These are phyloP conservation scores for Diachrysia chrysitis DNA, from an alignment of 2,888 invertebrate species.

Conservation along the genomic window DNA sequence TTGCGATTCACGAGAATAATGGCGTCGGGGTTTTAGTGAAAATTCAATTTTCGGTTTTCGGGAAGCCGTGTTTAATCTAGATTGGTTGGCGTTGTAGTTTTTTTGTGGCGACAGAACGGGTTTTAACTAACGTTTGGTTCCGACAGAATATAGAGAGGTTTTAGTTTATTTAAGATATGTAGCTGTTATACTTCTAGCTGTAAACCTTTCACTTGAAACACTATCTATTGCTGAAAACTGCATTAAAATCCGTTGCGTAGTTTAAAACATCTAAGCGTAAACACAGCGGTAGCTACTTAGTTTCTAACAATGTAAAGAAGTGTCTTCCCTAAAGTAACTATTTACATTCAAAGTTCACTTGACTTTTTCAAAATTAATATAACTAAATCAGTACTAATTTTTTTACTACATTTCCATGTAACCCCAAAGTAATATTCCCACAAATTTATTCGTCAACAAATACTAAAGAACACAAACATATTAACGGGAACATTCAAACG, in stretches of 20 bases:
- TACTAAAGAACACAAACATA: conserved; percentile 23
- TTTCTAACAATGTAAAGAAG: too few species aligned
- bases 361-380: too few species aligned
- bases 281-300: too few species aligned
- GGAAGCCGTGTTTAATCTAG: conserved; percentile 28
- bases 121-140: neutral
- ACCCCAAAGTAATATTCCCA: neutral
- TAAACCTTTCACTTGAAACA: too few species aligned
- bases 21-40: conserved; percentile 39
- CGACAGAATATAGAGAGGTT: neutral
- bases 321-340: too few species aligned
- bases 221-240: too few species aligned
- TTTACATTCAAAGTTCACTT: too few species aligned
- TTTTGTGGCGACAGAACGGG: neutral
- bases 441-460: conserved; percentile 17
- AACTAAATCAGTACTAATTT: neutral
- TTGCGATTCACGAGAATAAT: conserved; percentile 73
- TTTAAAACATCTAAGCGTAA: too few species aligned
- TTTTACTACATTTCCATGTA: neutral
- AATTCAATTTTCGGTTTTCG: conserved; percentile 57
- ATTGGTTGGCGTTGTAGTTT: conserved; percentile 6
- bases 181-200: neutral
- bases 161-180: neutral
- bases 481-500: conserved; percentile 40
- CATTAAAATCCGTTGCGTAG: too few species aligned